Evolutionary conservation across 2,888 invertebrate species (phyloP), one percentile per base, ranked within the genome.

Genomic region (Odontocolon sp.): DNA sequence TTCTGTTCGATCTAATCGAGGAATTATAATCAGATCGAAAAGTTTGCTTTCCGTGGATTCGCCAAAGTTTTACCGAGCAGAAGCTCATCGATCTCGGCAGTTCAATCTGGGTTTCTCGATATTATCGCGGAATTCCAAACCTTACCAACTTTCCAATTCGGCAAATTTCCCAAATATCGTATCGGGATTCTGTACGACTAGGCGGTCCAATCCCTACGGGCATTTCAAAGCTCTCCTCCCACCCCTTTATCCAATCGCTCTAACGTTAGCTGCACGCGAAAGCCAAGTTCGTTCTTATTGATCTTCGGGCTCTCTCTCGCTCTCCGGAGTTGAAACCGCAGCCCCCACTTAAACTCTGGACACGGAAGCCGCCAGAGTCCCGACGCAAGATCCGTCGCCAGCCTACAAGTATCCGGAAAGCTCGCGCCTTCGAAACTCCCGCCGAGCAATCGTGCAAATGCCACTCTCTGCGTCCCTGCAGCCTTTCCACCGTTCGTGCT

Each of bases 201-300:
- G 16, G 33, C 14, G 66, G 38, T 63, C 16, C 54, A 66, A 73
- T 72, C 68, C 64, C 64, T 57, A 11, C 72, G 59, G 73, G 54
- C 38, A 72, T 77, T 77, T 64, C 64, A 59, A 63, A 66, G 63
- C 33, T 67, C 77, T 63, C 57, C 61, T 36, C 26, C 38, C 36
- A 14, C 38, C 28, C 42, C 68, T 68, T 63, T 42, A 77, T 50
- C 80, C 72, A 78, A 79, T 77, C 76, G 77, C 56, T 59, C 70
- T 59, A 79, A 75, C 78, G 77, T 64, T 57, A 57, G 52, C 75
- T 50, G 68, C 80, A 78, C 81, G 78, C 78, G 74, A 80, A 75
- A 75, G 75, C 77, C 71, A 40, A 78, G 79, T 70, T 78, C 80
- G 81, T 82, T 82, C 81, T 82, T 83, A 83, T 83, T 83, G 83